Conservation (phyloP, 2,797 vertebrate species). For the Cyprinella venusta region DNA sequence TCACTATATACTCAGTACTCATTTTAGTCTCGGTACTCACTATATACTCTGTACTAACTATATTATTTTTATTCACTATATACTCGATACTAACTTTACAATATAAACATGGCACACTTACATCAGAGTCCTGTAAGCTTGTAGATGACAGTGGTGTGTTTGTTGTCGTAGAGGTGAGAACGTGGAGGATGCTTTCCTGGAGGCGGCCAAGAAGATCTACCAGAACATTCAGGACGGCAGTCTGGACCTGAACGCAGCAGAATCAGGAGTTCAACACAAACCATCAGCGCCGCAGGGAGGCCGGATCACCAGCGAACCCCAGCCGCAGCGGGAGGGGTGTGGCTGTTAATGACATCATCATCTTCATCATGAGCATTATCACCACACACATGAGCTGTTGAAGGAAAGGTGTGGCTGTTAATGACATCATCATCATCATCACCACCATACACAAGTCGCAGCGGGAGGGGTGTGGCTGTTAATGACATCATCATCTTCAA, state of each 20-base stretch:
- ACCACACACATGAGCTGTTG: background rate
- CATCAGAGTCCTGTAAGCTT: background rate
- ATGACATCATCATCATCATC: too few relatives aligned
- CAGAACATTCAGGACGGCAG: constrained; percentile 93
- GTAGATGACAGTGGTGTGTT: background rate
- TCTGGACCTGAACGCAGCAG: constrained; percentile 90
- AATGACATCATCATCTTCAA: too few relatives aligned
- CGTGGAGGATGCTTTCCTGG: constrained; percentile 90
- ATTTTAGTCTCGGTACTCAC: too few relatives aligned
- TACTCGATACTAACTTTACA: too few relatives aligned
- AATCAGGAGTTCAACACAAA: constrained; percentile 98
- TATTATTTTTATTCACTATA: too few relatives aligned
- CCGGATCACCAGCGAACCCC: constrained; percentile 97
- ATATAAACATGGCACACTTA: too few relatives aligned
- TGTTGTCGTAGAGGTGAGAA: constrained; percentile 82
- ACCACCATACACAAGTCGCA: too few relatives aligned
- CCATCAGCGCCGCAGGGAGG: constrained; percentile 96
- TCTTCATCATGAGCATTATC: constrained; percentile 17
- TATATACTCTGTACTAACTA: too few relatives aligned
- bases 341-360: constrained; percentile 91
- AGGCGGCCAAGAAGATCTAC: constrained; percentile 93
- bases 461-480: too few relatives aligned
- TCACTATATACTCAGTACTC: too few relatives aligned
- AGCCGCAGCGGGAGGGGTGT: constrained; percentile 98
- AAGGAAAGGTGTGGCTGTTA: too few relatives aligned